Evolutionary conservation across 2,888 invertebrate species (phyloP), one percentile per base, ranked within the genome.

Genomic region (Drosophila paramelanica): DNA sequence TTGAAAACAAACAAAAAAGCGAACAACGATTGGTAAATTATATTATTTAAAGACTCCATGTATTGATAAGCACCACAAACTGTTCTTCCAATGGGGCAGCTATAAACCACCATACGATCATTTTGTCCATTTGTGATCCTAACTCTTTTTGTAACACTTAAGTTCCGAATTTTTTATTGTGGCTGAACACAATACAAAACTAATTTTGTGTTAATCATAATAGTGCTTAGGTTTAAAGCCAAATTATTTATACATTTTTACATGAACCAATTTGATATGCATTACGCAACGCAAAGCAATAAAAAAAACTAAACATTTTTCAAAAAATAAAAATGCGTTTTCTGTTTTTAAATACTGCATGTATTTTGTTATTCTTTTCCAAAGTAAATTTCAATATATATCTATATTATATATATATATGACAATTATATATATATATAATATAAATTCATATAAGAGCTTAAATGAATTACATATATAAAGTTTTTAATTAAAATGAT

Each of bases 191-290:
- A 49, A 77, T 57, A 43, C 62, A 68, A 65, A 64, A 61, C 60
- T 49, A 52, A 79, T 43, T 55, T 75, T 77, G 65, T 82, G 77
- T 82, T 85, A 79, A 79, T 68, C 51, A 60, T 76, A 81, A 81
- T 76, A 81, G 74, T 67, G 78, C 79, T 69, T 80, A 80, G 82
- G 65, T 81, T 80, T 81, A 81, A 86, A 86, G 82, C 86, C 77
- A 86, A 86, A 82, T 76, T 82, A 82, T 82, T 82, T 82, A 86
- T 82, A 86, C 27, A 57, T 51, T 41, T 78, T 76, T 57, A 66
- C 57, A 70, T 55, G 38, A 67, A 74, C 85, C 75, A 84, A 78
- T 84, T 84, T 74, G 80, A 80, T 71, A 82, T 79, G 64, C 61
- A 49, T 65, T 56, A 60, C 56, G 80, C 53, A 70, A 58, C 64